These are phyloP conservation scores for Pelodiscus sinensis DNA, from an alignment of 2,113 vertebrate species.

Conservation along the genomic window DNA sequence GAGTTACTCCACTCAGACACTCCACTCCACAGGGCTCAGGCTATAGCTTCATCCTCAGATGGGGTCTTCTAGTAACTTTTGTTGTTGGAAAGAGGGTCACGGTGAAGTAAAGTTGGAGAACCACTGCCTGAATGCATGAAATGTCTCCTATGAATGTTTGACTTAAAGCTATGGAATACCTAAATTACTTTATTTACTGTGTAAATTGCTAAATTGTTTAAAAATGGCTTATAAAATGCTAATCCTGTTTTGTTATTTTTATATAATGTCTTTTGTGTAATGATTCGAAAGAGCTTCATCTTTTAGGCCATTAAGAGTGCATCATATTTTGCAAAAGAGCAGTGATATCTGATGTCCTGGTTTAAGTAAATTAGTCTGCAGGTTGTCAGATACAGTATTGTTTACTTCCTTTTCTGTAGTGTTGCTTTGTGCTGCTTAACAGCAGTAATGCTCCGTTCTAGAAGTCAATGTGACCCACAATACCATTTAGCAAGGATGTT, in stretches of 20 bases:
- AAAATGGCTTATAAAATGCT: neutral
- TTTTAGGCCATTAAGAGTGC: fast-evolving
- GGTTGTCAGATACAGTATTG: neutral
- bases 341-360: neutral
- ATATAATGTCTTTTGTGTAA: neutral
- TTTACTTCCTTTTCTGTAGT: neutral
- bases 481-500: neutral
- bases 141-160: neutral
- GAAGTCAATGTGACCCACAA: neutral
- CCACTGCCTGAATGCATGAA: neutral
- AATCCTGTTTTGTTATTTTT: neutral
- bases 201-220: too few species aligned
- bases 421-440: neutral
- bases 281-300: neutral
- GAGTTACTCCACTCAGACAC: too few species aligned
- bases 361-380: neutral
- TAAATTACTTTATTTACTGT: neutral
- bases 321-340: neutral
- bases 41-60: too few species aligned
- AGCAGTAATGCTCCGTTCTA: neutral
- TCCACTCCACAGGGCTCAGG: too few species aligned
- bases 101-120: too few species aligned
- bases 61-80: too few species aligned
- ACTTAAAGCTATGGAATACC: neutral
- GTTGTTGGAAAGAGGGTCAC: too few species aligned